Conservation (phyloP, 2,797 vertebrate species). For the Mionectes olivaceus region DNA sequence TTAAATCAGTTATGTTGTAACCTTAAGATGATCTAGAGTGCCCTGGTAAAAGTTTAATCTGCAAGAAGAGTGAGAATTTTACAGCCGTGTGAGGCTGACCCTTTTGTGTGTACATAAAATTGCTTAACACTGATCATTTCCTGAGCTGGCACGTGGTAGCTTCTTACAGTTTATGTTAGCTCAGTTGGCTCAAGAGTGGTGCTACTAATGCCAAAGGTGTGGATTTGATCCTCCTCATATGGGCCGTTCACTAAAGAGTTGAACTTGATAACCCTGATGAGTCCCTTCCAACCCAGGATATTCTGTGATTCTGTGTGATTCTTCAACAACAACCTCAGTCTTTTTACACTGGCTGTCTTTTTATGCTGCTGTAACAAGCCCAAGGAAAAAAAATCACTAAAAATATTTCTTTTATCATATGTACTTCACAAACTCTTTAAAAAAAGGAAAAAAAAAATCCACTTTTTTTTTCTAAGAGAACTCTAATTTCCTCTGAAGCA, state of each 20-base stretch:
- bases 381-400: background rate
- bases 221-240: background rate
- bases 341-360: background rate
- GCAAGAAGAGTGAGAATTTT: background rate
- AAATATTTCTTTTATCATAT: background rate
- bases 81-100: background rate
- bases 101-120: background rate
- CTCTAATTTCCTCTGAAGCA: background rate
- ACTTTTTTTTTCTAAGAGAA: accelerated
- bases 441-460: background rate
- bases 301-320: background rate
- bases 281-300: background rate
- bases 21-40: background rate
- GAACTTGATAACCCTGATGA: background rate
- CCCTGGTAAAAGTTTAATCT: background rate
- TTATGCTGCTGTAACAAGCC: background rate
- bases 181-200: background rate
- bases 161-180: background rate
- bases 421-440: background rate
- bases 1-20: background rate
- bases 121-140: background rate
- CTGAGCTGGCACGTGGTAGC: background rate
- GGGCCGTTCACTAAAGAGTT: background rate
- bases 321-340: background rate
- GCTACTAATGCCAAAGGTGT: background rate